Percentiles rank a stretch among this genome's conserved stretches.
Evolutionary conservation across 2,113 vertebrate species (phyloP).

Genomic region (Capra hircus): DNA sequence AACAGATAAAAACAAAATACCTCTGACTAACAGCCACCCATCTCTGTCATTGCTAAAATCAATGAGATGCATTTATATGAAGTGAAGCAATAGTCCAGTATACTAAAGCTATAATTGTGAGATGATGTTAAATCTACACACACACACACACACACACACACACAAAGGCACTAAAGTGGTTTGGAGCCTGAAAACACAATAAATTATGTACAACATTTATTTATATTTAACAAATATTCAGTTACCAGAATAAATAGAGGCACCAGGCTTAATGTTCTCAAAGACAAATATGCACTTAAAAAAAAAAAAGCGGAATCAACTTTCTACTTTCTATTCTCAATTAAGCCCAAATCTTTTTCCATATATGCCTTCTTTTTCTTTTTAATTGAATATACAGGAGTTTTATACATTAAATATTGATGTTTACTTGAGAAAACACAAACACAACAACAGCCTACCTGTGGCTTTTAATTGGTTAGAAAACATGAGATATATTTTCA

Average conservation of each 20-base stretch:
- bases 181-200: constrained; percentile 45
- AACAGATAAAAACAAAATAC: constrained; percentile 38
- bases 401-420: background rate
- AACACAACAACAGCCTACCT: background rate
- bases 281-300: background rate
- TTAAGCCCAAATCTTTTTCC: background rate
- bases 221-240: constrained; percentile 51
- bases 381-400: background rate
- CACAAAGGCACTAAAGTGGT: background rate
- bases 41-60: constrained; percentile 44
- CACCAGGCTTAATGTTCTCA: background rate
- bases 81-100: constrained; percentile 51
- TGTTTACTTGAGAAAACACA: background rate
- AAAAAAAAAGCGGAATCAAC: background rate
- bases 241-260: background rate
- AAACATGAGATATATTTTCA: background rate
- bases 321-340: background rate
- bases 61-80: constrained; percentile 49
- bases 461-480: background rate
- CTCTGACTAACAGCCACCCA: constrained; percentile 37
- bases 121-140: background rate
- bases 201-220: constrained; percentile 43
- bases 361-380: background rate
- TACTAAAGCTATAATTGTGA: constrained; percentile 35
- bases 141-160: too few relatives aligned